A percentile compares a stretch with the other conserved stretches of the same genome.
Conservation (phyloP, 2,797 vertebrate genomes). For the Alectoris magna region DNA sequence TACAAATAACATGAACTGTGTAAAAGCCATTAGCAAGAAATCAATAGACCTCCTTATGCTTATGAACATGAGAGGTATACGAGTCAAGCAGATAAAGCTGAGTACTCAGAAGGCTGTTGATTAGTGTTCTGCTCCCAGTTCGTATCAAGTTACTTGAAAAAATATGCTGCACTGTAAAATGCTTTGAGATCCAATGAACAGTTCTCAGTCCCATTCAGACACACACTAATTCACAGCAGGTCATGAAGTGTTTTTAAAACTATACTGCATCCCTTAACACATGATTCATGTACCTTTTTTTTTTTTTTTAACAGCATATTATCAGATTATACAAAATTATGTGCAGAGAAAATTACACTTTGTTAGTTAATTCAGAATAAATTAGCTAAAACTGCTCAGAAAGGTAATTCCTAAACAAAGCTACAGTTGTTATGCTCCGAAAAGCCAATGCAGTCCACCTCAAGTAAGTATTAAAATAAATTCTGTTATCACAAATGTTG, state of each 20-base stretch:
- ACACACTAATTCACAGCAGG: conserved; percentile 34
- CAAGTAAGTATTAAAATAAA: conserved; percentile 13
- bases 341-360: conserved; percentile 56
- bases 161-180: neutral
- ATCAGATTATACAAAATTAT: conserved; percentile 70
- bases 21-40: neutral
- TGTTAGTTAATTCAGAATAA: conserved; percentile 51
- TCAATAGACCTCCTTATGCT: neutral
- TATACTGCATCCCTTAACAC: neutral
- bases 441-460: conserved; percentile 8
- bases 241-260: conserved; percentile 18
- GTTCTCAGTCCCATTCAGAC: conserved; percentile 42
- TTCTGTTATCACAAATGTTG: neutral
- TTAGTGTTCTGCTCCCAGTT: neutral
- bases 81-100: conserved; percentile 6
- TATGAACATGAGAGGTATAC: neutral
- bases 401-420: conserved; percentile 34
- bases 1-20: neutral
- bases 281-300: neutral
- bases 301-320: neutral
- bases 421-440: neutral
- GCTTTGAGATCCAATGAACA: neutral
- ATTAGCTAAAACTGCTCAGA: conserved; percentile 20
- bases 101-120: conserved; percentile 21
- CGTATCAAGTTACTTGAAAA: conserved; percentile 17